phyloP scores from a whole-genome alignment of 2,888 invertebrate species.

The Mesopsocus fuscifrons region DNA sequence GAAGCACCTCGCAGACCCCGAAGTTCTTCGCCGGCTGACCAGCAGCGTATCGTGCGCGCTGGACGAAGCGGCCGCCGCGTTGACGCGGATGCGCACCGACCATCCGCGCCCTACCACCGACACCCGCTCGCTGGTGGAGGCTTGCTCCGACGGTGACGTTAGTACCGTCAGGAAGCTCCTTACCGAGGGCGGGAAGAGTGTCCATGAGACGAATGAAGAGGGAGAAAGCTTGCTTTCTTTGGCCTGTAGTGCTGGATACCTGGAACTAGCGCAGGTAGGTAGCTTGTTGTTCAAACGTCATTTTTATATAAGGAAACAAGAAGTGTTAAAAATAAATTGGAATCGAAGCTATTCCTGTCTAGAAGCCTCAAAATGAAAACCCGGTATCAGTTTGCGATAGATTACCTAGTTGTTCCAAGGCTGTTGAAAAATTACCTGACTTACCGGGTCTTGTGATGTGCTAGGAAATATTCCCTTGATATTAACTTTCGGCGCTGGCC shows the following conservation, averaged over 20 bases:
- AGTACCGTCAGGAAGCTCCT: constrained; percentile 79
- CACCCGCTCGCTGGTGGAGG: constrained; percentile 63
- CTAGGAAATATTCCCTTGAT: too few species aligned
- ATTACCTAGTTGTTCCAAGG: too few species aligned
- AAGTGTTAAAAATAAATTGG: too few species aligned
- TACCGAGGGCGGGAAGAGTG: constrained; percentile 81
- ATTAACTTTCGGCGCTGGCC: too few species aligned
- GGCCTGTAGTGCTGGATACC: constrained; percentile 94
- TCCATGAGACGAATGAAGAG: constrained; percentile 93
- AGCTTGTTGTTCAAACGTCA: constrained; percentile 33
- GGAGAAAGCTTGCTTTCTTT: constrained; percentile 90
- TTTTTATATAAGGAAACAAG: neutral
- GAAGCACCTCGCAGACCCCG: constrained; percentile 72
- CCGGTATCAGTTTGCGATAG: too few species aligned
- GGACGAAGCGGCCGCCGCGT: constrained; percentile 91
- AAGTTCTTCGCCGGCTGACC: constrained; percentile 68
- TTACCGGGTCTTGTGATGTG: too few species aligned
- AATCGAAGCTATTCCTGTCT: too few species aligned
- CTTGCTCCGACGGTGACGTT: constrained; percentile 88
- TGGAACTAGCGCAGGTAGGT: constrained; percentile 92
- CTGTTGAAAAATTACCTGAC: too few species aligned
- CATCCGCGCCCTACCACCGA: constrained; percentile 45
- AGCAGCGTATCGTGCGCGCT: constrained; percentile 84
- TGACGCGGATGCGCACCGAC: constrained; percentile 89
- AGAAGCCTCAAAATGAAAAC: too few species aligned